Base-by-base conservation (phyloP, 1,140 invertebrate species). In the Drosophila sulfurigaster region DNA sequence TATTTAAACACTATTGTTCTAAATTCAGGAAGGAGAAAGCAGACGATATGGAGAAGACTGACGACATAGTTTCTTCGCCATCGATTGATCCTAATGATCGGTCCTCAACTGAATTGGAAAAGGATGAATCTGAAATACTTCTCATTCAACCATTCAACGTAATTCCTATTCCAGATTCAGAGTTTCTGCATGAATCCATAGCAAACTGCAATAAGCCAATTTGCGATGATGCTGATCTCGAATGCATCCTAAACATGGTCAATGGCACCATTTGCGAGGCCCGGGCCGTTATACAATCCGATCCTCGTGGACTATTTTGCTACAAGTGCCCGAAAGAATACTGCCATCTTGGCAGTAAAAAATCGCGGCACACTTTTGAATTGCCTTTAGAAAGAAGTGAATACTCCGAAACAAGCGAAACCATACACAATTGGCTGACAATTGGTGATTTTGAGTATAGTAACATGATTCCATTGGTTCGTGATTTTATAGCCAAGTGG, bases 401-500 rank as follows among this genome's bases (percentile, higher is more conserved):
- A 1, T 10, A 11, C 0, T 79, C 81, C 0, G 6, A 0, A 4
- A 48, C 62, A 1, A 88, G 79, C 30, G 79, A 65, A 13, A 20
- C 60, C 5, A n/a, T 41, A 1, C 74, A 52, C 1, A 46, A 56
- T n/a, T 69, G 62, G 63, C 16, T 79, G 15, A 69, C 51, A 15
- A 89, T 89, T 10, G 58, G 13, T 0, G 45, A 79, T 3, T 89
- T 89, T 32, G 67, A 81, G 1, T 89, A 89, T 15, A 49, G 6
- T 28, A 85, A 81, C 56, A 67, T 72, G n/a, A 70, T 86, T 20
- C 32, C 75, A 3, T 52, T 79, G 11, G 75, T 89, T 5, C 72
- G 79, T 1, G 78, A 89, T n/a, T 89, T 65, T 20, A 74, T 90
- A n/a, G 57, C 57, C 20, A n/a, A 56, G 5, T 89, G 85, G 85